Evolutionary conservation across 2,888 invertebrate genomes (phyloP), one percentile per base, ranked within the genome.

Genomic region (Lepeophtheirus nordmannii): DNA sequence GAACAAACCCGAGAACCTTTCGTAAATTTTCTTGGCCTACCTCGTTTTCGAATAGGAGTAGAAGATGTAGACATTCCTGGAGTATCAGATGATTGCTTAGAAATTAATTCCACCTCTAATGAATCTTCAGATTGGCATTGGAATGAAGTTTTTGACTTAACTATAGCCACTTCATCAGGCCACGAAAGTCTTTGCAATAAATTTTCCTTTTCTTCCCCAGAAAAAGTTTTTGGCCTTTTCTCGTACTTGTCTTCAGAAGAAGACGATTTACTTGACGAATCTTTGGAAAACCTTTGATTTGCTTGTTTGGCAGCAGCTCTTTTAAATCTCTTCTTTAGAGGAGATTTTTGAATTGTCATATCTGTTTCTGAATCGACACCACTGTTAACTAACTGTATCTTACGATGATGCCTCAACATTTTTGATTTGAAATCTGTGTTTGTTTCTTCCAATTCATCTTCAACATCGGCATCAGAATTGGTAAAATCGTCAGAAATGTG

Each of bases 371-470:
- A 12, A 14, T 58, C 17, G 1, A 14, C 8, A 58, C n/a, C 14
- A 14, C 30, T 30, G 7, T 30, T 30, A 5, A 30, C 30, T 30
- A 30, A 30, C 30, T 5, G 3, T 30, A 30, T 30, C 7, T 30
- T 30, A 30, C 30, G 30, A 30, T 30, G 30, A 30, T 30, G 30
- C 30, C 30, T 30, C 7, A 30, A 30, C 30, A 30, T 30, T 30
- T 30, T 30, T 30, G 30, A 30, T 7, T 30, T 30, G 30, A 30
- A 30, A 30, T 14, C 23, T 20, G 22, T 11, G 38, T 62, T 22
- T 10, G 17, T 40, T 23, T 62, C 62, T 11, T n/a, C 17, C 40
- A 62, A 41, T 39, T 62, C 62, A 62, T 62, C 62, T 40, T 62
- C 62, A 17, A 62, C 62, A 39, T 62, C 62, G 1, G 60, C 60